Conservation (phyloP, 2,797 vertebrate species). For the Dryobates pubescens region DNA sequence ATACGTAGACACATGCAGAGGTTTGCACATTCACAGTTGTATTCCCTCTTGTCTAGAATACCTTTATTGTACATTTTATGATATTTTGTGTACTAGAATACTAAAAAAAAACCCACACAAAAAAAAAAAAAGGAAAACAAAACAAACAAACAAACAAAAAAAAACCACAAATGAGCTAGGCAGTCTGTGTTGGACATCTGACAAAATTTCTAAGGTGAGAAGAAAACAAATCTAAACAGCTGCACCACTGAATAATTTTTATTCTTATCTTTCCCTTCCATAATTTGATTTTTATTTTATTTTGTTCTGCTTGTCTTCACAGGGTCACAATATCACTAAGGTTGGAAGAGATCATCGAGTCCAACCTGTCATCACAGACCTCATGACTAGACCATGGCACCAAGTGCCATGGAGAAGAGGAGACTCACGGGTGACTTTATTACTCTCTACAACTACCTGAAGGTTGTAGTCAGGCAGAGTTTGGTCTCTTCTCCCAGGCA, state of each 20-base stretch:
- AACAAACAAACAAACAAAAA: no score
- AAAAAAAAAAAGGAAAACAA: no score
- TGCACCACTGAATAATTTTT: background rate
- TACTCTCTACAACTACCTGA: no score
- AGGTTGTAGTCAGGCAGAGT: no score
- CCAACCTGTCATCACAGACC: no score
- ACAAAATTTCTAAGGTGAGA: background rate
- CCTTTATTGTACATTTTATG: background rate
- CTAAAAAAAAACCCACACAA: background rate
- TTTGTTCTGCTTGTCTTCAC: background rate
- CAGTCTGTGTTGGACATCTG: background rate
- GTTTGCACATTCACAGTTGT: conserved; percentile 46
- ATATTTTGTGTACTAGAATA: conserved; percentile 5
- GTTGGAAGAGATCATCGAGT: no score
- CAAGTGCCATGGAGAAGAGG: no score
- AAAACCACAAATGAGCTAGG: background rate
- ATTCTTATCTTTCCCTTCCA: background rate
- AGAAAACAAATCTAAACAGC: conserved; percentile 32
- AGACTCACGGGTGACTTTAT: no score
- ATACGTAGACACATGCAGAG: background rate
- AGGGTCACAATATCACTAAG: no score
- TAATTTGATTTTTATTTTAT: background rate
- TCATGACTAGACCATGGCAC: no score
- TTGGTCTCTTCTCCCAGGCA: no score
- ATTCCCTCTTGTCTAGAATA: background rate